Conservation (phyloP, 2,113 vertebrate genomes). For the Oreochromis aureus region DNA sequence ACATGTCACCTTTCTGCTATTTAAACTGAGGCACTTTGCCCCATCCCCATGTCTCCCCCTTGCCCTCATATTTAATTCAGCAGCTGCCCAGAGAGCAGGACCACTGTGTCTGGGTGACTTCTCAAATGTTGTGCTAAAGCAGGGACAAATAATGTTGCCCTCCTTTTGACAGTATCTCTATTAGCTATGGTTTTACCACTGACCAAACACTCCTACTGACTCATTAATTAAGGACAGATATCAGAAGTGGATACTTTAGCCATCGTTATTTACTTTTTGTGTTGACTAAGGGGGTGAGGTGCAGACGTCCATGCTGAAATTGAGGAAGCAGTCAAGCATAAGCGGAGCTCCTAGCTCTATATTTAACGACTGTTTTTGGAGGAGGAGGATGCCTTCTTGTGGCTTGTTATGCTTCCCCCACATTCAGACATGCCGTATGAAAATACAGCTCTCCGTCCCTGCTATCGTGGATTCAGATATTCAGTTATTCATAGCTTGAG, state of each 20-base stretch:
- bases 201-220: slow-evolving; percentile 15
- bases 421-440: slow-evolving; percentile 60
- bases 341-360: slow-evolving; percentile 43
- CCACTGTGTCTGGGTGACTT: slow-evolving; percentile 38
- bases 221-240: slow-evolving; percentile 29
- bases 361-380: slow-evolving; percentile 57
- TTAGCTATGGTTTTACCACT: slow-evolving; percentile 32
- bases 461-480: slow-evolving; percentile 57
- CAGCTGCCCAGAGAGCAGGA: neutral
- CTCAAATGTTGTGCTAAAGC: slow-evolving; percentile 1
- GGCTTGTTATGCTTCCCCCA: slow-evolving; percentile 53
- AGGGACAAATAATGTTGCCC: neutral
- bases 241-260: neutral
- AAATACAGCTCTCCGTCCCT: slow-evolving; percentile 56
- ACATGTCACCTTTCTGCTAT: slow-evolving; percentile 45
- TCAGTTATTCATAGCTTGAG: slow-evolving; percentile 65
- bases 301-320: slow-evolving; percentile 10
- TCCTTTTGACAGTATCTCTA: slow-evolving; percentile 8
- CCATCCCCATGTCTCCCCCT: neutral
- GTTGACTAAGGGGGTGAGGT: neutral
- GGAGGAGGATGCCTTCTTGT: slow-evolving; percentile 56
- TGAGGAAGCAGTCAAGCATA: slow-evolving; percentile 52
- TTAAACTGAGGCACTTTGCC: slow-evolving; percentile 37
- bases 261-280: slow-evolving; percentile 11
- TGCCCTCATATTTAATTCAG: slow-evolving; percentile 68